Percentiles rank a stretch among this genome's conserved stretches.
phyloP scores from a whole-genome alignment of 2,888 invertebrate species.

The Alsophila aescularia region DNA sequence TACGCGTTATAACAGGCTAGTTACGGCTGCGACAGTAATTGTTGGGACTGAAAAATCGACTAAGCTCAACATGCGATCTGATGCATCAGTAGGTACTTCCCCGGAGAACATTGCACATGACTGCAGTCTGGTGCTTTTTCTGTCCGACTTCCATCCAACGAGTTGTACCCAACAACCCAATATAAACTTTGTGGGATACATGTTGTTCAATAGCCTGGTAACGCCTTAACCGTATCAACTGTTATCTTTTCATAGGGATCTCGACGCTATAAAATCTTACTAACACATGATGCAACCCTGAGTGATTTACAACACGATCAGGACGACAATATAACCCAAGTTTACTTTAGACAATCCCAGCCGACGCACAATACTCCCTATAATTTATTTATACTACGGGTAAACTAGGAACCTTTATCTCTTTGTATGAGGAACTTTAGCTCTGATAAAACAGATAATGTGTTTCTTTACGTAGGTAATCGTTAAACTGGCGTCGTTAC shows the following conservation, averaged over 20 bases:
- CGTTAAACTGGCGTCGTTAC: slow-evolving; percentile 63
- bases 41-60: too few species aligned
- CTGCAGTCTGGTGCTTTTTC: too few species aligned
- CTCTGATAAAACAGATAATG: slow-evolving; percentile 79
- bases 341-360: slow-evolving; percentile 74
- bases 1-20: too few species aligned
- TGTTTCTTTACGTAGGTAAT: slow-evolving; percentile 73
- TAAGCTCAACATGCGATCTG: too few species aligned
- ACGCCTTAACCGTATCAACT: slow-evolving; percentile 49
- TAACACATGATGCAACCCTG: slow-evolving; percentile 62
- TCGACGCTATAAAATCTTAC: slow-evolving; percentile 72
- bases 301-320: slow-evolving; percentile 72
- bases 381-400: slow-evolving; percentile 79
- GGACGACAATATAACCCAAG: slow-evolving; percentile 66
- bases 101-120: too few species aligned
- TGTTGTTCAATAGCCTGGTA: slow-evolving; percentile 2
- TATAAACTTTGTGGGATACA: background rate
- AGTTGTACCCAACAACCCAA: too few species aligned
- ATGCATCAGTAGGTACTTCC: too few species aligned
- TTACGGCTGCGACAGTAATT: too few species aligned
- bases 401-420: slow-evolving; percentile 76
- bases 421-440: slow-evolving; percentile 73
- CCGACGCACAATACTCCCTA: slow-evolving; percentile 65
- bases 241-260: slow-evolving; percentile 65
- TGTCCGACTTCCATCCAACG: too few species aligned